A percentile compares a stretch with the other conserved stretches of the same genome.
Evolutionary conservation across 1,140 invertebrate species (phyloP).

Genomic region (Drosophila kurseongensis): DNA sequence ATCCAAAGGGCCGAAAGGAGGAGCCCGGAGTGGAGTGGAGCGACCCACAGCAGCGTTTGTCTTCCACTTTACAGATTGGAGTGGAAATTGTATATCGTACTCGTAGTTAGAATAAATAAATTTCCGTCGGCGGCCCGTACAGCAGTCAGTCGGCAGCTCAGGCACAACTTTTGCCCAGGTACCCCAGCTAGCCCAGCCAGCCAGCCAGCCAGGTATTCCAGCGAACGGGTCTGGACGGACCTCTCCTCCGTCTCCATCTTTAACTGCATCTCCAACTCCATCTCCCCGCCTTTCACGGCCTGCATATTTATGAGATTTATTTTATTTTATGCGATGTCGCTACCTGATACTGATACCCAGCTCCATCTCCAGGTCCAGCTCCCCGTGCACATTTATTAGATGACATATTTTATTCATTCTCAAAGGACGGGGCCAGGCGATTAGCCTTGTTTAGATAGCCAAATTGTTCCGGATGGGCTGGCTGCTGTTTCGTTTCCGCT

Average conservation of each 20-base stretch:
- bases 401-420: conserved; percentile 58
- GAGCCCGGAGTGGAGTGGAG: conserved; percentile 1
- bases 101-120: conserved; percentile 76
- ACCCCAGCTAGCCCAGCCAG: conserved; percentile 13
- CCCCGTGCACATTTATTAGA: conserved; percentile 52
- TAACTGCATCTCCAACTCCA: conserved; percentile 1
- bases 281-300: conserved; percentile 3
- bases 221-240: conserved; percentile 7
- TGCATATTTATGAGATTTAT: conserved; percentile 82
- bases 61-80: conserved; percentile 43
- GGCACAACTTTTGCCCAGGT: conserved; percentile 53
- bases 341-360: conserved; percentile 59
- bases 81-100: conserved; percentile 69
- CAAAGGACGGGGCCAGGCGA: conserved; percentile 37
- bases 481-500: conserved; percentile 33
- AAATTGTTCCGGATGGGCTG: conserved; percentile 49
- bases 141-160: conserved; percentile 8
- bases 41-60: conserved; percentile 73
- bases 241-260: background rate
- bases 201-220: conserved; percentile 2
- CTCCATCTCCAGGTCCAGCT: conserved; percentile 6
- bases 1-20: conserved; percentile 1
- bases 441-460: conserved; percentile 55
- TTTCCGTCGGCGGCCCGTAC: conserved; percentile 24
- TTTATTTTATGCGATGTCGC: conserved; percentile 78